Evolutionary conservation across 2,113 vertebrate species (phyloP).

Genomic region (Serinus canaria): DNA sequence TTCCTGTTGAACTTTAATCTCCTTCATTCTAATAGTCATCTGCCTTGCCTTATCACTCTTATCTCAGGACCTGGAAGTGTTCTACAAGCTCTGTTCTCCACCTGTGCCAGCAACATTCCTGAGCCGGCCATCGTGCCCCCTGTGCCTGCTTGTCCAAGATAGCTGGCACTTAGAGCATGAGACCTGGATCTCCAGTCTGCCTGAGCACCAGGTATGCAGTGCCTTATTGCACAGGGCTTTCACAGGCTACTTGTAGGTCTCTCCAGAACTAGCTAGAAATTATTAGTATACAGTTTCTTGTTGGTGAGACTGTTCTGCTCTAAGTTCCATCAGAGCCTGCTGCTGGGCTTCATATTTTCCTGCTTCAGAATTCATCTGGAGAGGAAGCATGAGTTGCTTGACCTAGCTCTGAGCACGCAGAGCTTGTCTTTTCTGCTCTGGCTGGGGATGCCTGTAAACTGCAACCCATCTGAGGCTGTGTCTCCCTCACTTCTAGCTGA

Average conservation of each 20-base stretch:
- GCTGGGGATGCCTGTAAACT: background rate
- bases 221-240: background rate
- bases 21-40: background rate
- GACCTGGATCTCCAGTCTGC: slow-evolving; percentile 19
- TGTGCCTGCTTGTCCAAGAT: slow-evolving; percentile 65
- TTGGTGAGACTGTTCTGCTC: background rate
- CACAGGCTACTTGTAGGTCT: background rate
- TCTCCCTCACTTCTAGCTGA: slow-evolving; percentile 12
- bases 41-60: background rate
- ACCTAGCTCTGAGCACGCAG: background rate
- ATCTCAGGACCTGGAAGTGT: slow-evolving; percentile 71
- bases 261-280: background rate
- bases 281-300: background rate
- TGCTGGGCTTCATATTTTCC: background rate
- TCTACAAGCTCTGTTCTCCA: slow-evolving; percentile 49
- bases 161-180: slow-evolving; percentile 75
- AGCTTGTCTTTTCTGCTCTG: background rate
- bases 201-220: slow-evolving; percentile 53
- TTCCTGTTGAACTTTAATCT: background rate
- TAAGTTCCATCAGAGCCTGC: background rate
- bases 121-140: slow-evolving; percentile 23
- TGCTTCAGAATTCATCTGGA: background rate
- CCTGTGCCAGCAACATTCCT: background rate
- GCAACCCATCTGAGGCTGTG: background rate
- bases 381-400: background rate